Percentiles rank a stretch among this genome's conserved stretches.
phyloP scores from a whole-genome alignment of 2,113 vertebrate genomes.

The Rynchops niger region DNA sequence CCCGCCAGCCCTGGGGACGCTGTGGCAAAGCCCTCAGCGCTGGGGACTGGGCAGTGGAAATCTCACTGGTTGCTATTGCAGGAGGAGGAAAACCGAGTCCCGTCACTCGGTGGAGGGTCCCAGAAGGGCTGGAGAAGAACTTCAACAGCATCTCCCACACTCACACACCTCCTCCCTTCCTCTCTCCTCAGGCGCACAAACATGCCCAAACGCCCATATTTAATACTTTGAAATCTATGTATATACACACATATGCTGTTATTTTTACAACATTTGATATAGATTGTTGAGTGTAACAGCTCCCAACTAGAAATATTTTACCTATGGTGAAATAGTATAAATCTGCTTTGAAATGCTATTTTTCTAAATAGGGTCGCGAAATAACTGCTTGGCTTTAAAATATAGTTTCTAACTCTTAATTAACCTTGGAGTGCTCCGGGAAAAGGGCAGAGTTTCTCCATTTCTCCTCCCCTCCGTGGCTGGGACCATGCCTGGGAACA shows the following conservation, averaged over 20 bases:
- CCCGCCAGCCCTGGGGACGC: not conserved
- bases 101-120: not conserved
- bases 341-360: not conserved
- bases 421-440: not conserved
- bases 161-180: not conserved
- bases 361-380: not conserved
- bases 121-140: not conserved
- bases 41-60: not conserved
- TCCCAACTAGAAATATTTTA: not conserved
- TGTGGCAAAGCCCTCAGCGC: rapidly evolving
- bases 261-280: not conserved
- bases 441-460: not conserved
- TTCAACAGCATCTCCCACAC: not conserved
- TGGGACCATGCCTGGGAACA: not conserved
- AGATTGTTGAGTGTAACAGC: not conserved
- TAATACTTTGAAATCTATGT: not conserved
- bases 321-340: not conserved
- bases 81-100: not conserved
- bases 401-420: not conserved
- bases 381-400: not conserved
- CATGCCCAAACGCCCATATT: not conserved
- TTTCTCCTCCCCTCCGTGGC: not conserved
- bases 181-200: not conserved
- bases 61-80: no score
- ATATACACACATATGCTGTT: not conserved